These are phyloP conservation scores for Motacilla alba DNA, from an alignment of 2,113 vertebrate genomes.

Conservation along the genomic window DNA sequence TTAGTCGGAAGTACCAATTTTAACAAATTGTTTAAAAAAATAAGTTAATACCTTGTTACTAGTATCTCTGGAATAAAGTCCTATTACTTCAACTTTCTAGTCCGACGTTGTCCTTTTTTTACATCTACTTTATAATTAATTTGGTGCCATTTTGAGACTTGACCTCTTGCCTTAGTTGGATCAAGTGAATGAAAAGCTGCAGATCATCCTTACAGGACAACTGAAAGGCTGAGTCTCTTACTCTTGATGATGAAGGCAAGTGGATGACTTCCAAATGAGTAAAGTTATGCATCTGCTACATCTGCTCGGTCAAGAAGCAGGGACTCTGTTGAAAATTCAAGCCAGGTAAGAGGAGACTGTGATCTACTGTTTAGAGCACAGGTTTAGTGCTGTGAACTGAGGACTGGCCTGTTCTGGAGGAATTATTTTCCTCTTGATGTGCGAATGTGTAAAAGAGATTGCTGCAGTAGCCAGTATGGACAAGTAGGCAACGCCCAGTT, in stretches of 20 bases:
- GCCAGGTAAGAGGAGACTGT: background rate
- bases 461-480: background rate
- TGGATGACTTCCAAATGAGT: background rate
- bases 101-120: background rate
- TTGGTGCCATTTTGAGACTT: conserved; percentile 65
- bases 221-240: conserved; percentile 73
- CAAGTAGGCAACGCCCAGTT: background rate
- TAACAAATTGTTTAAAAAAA: background rate
- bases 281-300: background rate
- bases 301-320: background rate
- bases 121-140: background rate
- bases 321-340: background rate
- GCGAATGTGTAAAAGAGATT: background rate
- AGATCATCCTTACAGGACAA: conserved; percentile 63
- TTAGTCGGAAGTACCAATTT: background rate
- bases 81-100: background rate
- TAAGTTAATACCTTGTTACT: background rate
- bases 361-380: background rate
- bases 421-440: background rate
- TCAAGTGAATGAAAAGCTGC: conserved; percentile 69
- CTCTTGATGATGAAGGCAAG: conserved; percentile 65
- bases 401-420: background rate
- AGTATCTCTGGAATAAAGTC: background rate
- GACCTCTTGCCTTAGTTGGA: conserved; percentile 62
- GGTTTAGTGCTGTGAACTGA: background rate